Conservation (phyloP, 2,797 vertebrate species). For the Pangasius djambal region DNA sequence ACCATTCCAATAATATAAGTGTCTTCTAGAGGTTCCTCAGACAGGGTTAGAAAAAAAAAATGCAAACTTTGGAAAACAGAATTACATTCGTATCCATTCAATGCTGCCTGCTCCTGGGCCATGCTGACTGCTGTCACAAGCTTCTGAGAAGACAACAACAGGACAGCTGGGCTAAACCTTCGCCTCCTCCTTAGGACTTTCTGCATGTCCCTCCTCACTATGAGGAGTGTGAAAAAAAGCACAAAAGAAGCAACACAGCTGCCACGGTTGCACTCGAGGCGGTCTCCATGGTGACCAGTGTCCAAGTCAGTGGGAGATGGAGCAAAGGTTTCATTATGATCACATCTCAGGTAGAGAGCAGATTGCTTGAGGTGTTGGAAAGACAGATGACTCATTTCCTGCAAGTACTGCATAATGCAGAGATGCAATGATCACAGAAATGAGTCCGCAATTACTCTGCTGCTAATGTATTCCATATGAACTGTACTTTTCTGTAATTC, state of each 20-base stretch:
- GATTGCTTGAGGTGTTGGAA: slow-evolving; percentile 43
- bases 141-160: slow-evolving; percentile 80
- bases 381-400: slow-evolving; percentile 30
- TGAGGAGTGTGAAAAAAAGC: slow-evolving; percentile 19
- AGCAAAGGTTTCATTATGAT: slow-evolving; percentile 41
- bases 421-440: slow-evolving; percentile 28
- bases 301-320: slow-evolving; percentile 66
- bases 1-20: neutral
- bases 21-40: neutral
- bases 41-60: neutral
- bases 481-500: neutral
- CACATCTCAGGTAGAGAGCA: slow-evolving; percentile 49
- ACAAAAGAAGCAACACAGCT: slow-evolving; percentile 61
- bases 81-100: slow-evolving; percentile 79
- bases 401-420: slow-evolving; percentile 17
- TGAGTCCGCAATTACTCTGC: slow-evolving; percentile 18
- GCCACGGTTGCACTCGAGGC: slow-evolving; percentile 74
- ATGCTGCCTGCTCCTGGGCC: slow-evolving; percentile 67
- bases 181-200: slow-evolving; percentile 69
- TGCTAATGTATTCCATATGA: slow-evolving; percentile 30
- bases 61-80: neutral
- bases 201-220: slow-evolving; percentile 78
- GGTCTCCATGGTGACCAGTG: slow-evolving; percentile 84
- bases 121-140: slow-evolving; percentile 81
- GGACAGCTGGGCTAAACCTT: slow-evolving; percentile 75